phyloP scores from a whole-genome alignment of 53 echinoderm and acorn worm species.

The Henricia sp. region DNA sequence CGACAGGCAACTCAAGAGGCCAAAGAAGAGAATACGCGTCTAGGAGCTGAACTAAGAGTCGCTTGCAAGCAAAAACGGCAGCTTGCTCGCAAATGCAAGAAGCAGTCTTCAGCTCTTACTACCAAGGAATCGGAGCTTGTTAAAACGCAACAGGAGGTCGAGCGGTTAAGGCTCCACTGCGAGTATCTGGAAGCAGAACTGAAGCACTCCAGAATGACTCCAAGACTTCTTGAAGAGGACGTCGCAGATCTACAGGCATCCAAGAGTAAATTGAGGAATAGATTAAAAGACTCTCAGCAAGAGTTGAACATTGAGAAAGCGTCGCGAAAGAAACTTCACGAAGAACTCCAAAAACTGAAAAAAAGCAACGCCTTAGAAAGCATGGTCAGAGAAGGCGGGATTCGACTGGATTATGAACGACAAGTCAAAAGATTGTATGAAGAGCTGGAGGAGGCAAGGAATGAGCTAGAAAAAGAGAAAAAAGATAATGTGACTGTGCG shows the following conservation, averaged over 20 bases:
- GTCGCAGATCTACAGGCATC: conserved; percentile 63
- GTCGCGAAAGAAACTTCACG: conserved; percentile 42
- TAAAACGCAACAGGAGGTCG: conserved; percentile 43
- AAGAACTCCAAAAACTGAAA: conserved; percentile 50
- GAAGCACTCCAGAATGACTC: conserved; percentile 38
- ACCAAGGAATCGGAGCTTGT: conserved; percentile 35
- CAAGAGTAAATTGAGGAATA: conserved; percentile 56
- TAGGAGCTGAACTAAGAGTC: conserved; percentile 55
- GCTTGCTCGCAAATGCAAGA: conserved; percentile 49
- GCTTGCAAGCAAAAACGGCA: conserved; percentile 28
- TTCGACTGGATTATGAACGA: conserved; percentile 69
- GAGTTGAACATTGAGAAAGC: conserved; percentile 32
- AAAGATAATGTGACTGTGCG: conserved; percentile 56
- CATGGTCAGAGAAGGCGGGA: conserved; percentile 65
- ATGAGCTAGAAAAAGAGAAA: conserved; percentile 69
- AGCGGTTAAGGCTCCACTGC: conserved; percentile 54
- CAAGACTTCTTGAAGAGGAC: conserved; percentile 69
- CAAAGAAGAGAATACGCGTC: conserved; percentile 53
- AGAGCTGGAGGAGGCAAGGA: conserved; percentile 61
- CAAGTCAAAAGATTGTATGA: conserved; percentile 69
- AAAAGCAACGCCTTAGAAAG: conserved; percentile 52
- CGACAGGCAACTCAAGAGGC: conserved; percentile 57
- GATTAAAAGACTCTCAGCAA: conserved; percentile 41
- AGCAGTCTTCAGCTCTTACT: conserved; percentile 45
- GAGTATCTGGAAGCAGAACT: conserved; percentile 63